Conservation (phyloP, 2,888 invertebrate species). For the Timandra comae region DNA sequence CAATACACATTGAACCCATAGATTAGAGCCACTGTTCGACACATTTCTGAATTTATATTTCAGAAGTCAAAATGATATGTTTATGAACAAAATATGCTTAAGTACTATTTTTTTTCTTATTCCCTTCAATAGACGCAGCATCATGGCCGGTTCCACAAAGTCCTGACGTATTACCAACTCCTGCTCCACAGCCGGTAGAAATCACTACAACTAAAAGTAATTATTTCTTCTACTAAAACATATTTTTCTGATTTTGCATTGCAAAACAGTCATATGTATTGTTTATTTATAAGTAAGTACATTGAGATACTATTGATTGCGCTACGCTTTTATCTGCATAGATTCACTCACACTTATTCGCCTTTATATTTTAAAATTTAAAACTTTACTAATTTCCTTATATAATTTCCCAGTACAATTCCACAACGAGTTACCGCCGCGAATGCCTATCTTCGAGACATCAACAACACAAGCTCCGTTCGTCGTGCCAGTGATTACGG, state of each 20-base stretch:
- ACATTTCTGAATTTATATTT: too few species aligned
- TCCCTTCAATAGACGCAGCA: conserved; percentile 22
- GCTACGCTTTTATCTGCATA: too few species aligned
- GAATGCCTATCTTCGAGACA: conserved; percentile 2
- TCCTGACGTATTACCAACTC: conserved; percentile 39
- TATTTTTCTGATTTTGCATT: too few species aligned
- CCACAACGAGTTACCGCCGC: conserved; percentile 18
- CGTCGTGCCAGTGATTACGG: conserved; percentile 14
- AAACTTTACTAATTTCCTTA: background rate
- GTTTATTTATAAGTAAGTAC: too few species aligned
- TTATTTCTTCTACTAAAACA: background rate
- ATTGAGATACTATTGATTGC: too few species aligned
- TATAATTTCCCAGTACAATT: conserved; percentile 8
- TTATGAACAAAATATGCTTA: too few species aligned
- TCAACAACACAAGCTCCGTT: background rate
- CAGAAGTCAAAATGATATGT: too few species aligned
- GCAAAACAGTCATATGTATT: too few species aligned
- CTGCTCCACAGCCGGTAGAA: conserved; percentile 24
- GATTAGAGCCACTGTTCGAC: background rate
- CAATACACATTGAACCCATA: background rate
- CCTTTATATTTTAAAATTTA: too few species aligned
- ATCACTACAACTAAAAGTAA: conserved; percentile 21
- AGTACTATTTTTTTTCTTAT: background rate
- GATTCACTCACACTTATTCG: too few species aligned
- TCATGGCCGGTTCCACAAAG: conserved; percentile 29